Evolutionary conservation across 2,113 vertebrate species (phyloP), one percentile per base, ranked within the genome.

Genomic region (Anarhynchus alexandrinus): DNA sequence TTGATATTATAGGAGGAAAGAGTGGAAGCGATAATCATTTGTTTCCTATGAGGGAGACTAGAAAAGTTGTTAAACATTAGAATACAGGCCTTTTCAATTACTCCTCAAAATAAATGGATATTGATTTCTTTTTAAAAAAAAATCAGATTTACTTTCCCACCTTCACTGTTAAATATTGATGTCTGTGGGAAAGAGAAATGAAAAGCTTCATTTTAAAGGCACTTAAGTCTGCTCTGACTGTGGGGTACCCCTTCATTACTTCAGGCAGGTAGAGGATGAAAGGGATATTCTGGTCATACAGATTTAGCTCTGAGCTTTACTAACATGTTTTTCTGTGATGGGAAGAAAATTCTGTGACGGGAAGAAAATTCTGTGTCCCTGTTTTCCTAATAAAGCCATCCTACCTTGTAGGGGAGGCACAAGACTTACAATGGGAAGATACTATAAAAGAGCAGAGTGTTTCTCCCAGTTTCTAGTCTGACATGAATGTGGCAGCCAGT

Each of bases 111-210:
- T 95, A 96, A 97, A 96, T 93, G 86, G 90, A 90, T 95, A 97
- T 96, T 97, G 96, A 96, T 96, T 96, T 96, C 67, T 96, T 92
- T 66, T 55, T 2, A 5, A 61, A 73, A 88, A 88, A 96, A 94
- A 93, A 82, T 62, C 84, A 95, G 97, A 96, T 97, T 96, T 97
- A 95, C 96, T 97, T 97, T 97, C 95, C 94, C 97, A 97, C 97
- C 94, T 97, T 97, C 94, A 43, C 93, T 96, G 96, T 96, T 97
- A 95, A 96, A 95, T 97, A 97, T 97, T 96, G 95, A 96, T 97
- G 93, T 91, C 95, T 95, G 94, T 97, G 97, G 97, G 97, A 97
- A 97, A 91, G 52, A 91, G 95, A 96, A 95, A 96, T 95, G 81
- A 96, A 97, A 96, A 96, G 95, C 78, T 94, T 94, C 81, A 73